Conservation (phyloP, 2,797 vertebrate genomes). For the Thripadectes ignobilis region DNA sequence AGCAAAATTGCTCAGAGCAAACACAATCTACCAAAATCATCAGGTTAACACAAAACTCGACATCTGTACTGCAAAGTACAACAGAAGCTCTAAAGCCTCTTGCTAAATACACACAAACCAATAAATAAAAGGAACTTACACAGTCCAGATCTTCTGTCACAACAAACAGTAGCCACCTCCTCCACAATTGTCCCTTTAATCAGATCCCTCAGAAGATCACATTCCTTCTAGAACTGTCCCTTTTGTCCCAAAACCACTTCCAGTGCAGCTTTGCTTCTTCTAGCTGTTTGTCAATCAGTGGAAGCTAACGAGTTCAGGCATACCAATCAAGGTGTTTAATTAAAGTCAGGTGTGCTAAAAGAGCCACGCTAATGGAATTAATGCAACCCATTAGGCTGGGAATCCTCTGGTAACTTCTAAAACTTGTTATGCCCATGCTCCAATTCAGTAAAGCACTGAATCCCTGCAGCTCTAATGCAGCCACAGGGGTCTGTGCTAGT, state of each 20-base stretch:
- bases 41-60: not conserved
- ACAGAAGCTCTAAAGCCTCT: not conserved
- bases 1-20: not conserved
- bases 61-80: not conserved
- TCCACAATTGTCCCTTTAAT: not conserved
- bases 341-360: not conserved
- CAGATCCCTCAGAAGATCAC: not conserved
- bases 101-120: not conserved
- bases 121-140: not conserved
- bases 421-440: not conserved
- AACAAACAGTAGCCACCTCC: not conserved
- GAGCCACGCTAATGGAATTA: not conserved
- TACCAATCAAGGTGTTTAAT: not conserved
- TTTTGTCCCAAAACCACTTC: not conserved
- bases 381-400: not conserved
- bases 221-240: accelerated
- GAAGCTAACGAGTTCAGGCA: not conserved
- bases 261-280: not conserved
- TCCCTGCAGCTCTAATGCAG: not conserved
- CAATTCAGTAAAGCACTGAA: not conserved
- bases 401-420: not conserved
- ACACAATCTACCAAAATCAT: not conserved
- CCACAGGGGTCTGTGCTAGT: not conserved
- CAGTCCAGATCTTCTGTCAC: not conserved
- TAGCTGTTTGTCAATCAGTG: not conserved